These are phyloP conservation scores for Ligdia adustata DNA, from an alignment of 2,888 invertebrate genomes.

Conservation along the genomic window DNA sequence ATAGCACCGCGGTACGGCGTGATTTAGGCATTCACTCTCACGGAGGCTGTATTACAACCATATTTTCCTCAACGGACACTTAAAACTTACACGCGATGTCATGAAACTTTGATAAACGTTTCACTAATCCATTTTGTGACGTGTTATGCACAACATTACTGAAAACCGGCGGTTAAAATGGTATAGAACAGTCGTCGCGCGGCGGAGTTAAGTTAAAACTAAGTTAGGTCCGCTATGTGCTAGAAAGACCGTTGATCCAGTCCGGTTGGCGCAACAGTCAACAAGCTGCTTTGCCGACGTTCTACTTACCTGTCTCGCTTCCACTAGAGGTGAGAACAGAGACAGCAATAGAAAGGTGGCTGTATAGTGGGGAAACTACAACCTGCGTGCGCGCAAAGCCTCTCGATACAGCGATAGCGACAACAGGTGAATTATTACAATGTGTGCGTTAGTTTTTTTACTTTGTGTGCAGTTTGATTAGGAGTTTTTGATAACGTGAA, in stretches of 20 bases:
- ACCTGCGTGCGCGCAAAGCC: constrained; percentile 77
- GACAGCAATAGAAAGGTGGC: constrained; percentile 53
- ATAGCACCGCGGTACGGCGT: constrained; percentile 71
- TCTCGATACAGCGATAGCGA: constrained; percentile 66
- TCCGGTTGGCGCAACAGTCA: constrained; percentile 74
- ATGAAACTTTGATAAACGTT: constrained; percentile 55
- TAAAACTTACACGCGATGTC: constrained; percentile 47
- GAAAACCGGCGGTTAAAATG: constrained; percentile 61
- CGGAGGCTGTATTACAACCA: constrained; percentile 61
- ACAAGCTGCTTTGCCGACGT: constrained; percentile 68
- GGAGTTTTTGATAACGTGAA: constrained; percentile 73
- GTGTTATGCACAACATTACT: constrained; percentile 68
- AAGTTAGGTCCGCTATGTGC: constrained; percentile 74
- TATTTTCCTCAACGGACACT: constrained; percentile 49
- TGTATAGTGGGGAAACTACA: constrained; percentile 69
- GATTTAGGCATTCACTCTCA: constrained; percentile 75
- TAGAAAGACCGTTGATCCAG: constrained; percentile 83
- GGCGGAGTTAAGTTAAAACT: constrained; percentile 78
- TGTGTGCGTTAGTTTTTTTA: constrained; percentile 64
- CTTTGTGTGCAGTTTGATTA: constrained; percentile 66
- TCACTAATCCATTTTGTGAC: constrained; percentile 58
- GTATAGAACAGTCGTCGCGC: constrained; percentile 66
- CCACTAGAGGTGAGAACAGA: constrained; percentile 40
- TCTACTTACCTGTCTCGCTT: constrained; percentile 52
- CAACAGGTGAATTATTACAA: constrained; percentile 74